Conservation (phyloP, 2,888 invertebrate genomes). For the Adelphocoris suturalis region DNA sequence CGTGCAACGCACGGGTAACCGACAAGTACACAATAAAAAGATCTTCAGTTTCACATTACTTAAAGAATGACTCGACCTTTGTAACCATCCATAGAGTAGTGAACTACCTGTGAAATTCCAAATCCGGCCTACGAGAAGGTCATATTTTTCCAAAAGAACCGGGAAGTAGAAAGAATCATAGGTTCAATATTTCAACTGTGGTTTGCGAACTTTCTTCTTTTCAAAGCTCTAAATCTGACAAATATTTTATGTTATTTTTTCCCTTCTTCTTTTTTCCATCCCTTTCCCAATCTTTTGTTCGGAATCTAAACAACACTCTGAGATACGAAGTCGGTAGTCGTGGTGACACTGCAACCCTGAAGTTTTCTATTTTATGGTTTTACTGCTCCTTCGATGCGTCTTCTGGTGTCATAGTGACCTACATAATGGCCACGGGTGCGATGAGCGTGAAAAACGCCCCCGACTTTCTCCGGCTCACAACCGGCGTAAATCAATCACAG, state of each 20-base stretch:
- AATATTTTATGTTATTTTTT: not conserved
- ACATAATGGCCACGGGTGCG: not conserved
- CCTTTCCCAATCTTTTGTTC: not conserved
- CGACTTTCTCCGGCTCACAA: slow-evolving; percentile 7
- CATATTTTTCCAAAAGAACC: not conserved
- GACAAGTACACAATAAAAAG: too few relatives aligned
- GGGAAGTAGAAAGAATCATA: not conserved
- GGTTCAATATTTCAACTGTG: not conserved
- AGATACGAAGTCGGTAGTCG: not conserved
- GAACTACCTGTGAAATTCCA: too few relatives aligned
- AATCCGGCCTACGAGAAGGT: not conserved
- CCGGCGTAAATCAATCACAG: slow-evolving; percentile 3
- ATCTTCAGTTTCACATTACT: too few relatives aligned
- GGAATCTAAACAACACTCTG: not conserved
- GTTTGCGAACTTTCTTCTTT: slow-evolving; percentile 8
- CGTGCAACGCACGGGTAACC: too few relatives aligned
- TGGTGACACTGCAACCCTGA: not conserved
- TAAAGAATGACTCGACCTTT: too few relatives aligned
- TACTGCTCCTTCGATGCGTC: not conserved
- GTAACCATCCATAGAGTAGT: too few relatives aligned
- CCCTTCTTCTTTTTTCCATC: too few relatives aligned
- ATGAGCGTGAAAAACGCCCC: slow-evolving; percentile 20
- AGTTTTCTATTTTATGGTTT: slow-evolving; percentile 39
- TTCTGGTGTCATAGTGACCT: slow-evolving; percentile 23
- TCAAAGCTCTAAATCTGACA: not conserved